Percentiles rank a stretch among this genome's conserved stretches.
Conservation (phyloP, 2,797 vertebrate genomes). For the Caiman crocodilus region DNA sequence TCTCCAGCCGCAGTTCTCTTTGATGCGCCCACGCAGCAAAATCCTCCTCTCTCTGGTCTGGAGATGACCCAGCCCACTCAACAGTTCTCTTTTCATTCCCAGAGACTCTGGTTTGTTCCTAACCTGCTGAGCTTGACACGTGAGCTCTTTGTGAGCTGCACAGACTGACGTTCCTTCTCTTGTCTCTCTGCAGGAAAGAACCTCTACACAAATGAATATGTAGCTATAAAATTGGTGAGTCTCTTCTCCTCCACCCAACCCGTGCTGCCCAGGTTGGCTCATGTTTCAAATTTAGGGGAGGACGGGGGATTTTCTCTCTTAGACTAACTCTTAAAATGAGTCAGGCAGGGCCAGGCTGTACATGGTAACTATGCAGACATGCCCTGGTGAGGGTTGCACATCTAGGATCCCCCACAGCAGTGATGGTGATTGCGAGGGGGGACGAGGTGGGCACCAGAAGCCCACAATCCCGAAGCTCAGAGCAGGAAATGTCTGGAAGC, state of each 20-base stretch:
- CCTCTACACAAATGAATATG: constrained; percentile 98
- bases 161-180: neutral
- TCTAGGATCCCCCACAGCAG: neutral
- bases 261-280: too few relatives aligned
- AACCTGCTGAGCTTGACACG: neutral
- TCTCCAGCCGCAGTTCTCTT: neutral
- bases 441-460: neutral
- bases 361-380: neutral
- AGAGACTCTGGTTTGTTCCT: neutral
- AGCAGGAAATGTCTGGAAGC: neutral
- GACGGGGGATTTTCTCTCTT: neutral
- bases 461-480: neutral
- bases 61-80: neutral
- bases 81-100: neutral
- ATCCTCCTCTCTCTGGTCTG: neutral
- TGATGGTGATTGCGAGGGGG: accelerated
- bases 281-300: neutral
- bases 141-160: neutral
- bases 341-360: accelerated
- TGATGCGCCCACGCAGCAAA: neutral
- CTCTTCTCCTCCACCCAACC: neutral
- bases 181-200: constrained; percentile 88
- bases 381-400: neutral
- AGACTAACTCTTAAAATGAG: accelerated
- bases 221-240: constrained; percentile 99